phyloP scores from a whole-genome alignment of 1,140 invertebrate genomes.

The Drosophila chauvacae region DNA sequence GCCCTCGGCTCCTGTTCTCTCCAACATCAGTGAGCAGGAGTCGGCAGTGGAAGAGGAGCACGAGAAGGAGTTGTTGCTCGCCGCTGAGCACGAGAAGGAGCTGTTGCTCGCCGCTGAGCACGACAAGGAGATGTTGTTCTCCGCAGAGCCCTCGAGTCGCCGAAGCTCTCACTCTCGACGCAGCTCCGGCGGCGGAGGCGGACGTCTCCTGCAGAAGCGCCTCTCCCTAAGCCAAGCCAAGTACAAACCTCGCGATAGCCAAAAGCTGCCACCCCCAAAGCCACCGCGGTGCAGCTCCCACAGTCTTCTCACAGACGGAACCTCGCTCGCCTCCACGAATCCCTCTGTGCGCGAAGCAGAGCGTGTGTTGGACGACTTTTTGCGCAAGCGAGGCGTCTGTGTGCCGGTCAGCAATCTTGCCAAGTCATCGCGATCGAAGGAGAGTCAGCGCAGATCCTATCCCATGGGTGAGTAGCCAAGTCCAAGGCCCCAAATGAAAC shows the following conservation, averaged over 20 bases:
- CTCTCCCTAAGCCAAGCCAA: constrained; percentile 53
- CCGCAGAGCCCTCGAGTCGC: constrained; percentile 19
- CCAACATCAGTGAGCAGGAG: constrained; percentile 70
- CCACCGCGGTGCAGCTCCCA: constrained; percentile 66
- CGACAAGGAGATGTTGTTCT: not conserved
- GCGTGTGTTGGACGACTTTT: constrained; percentile 71
- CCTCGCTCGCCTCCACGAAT: constrained; percentile 66
- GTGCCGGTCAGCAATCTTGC: constrained; percentile 19
- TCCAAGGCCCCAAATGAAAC: constrained; percentile 25
- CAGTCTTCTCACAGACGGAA: constrained; percentile 60
- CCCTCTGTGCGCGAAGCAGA: constrained; percentile 74
- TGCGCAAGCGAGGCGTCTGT: constrained; percentile 59
- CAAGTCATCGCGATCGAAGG: constrained; percentile 27
- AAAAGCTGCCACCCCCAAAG: constrained; percentile 65
- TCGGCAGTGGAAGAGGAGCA: constrained; percentile 48
- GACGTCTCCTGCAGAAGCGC: constrained; percentile 71
- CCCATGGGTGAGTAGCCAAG: constrained; percentile 65
- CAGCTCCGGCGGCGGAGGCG: constrained; percentile 48
- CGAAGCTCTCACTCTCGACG: constrained; percentile 37
- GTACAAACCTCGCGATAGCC: constrained; percentile 52
- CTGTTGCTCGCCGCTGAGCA: not conserved
- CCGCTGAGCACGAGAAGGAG: constrained; percentile 1
- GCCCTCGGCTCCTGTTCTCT: constrained; percentile 59
- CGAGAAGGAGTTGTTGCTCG: constrained; percentile 1
- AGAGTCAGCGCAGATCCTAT: constrained; percentile 67